A percentile compares a stretch with the other conserved stretches of the same genome.
Conservation (phyloP, 2,797 vertebrate genomes). For the Paratrypauchen microcephalus region DNA sequence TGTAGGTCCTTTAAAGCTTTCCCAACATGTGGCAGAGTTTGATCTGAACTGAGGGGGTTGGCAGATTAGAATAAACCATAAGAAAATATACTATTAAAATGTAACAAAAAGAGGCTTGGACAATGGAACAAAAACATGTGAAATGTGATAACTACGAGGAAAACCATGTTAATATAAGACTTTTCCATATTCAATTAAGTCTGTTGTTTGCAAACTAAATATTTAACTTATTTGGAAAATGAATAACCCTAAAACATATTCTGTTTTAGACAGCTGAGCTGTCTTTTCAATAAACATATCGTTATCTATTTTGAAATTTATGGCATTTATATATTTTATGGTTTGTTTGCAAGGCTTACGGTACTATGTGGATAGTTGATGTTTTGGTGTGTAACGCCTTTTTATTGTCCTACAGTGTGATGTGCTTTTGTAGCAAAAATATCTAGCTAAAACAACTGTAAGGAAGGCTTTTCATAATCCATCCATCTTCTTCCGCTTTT, state of each 20-base stretch:
- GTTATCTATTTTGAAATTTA: too few relatives aligned
- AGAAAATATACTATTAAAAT: constrained; percentile 16
- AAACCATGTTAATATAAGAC: not conserved
- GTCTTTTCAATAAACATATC: too few relatives aligned
- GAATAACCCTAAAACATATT: not conserved
- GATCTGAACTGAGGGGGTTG: constrained; percentile 26
- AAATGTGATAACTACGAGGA: constrained; percentile 5
- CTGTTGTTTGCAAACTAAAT: constrained; percentile 5
- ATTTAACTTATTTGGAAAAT: not conserved
- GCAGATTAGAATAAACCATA: constrained; percentile 27
- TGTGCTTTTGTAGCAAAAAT: too few relatives aligned
- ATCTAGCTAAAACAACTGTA: too few relatives aligned
- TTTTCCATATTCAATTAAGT: not conserved
- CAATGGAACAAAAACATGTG: not conserved
- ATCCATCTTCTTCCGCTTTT: too few relatives aligned
- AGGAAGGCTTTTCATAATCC: too few relatives aligned
- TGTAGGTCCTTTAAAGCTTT: constrained; percentile 23
- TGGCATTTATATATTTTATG: too few relatives aligned
- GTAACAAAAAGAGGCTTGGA: not conserved
- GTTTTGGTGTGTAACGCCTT: too few relatives aligned
- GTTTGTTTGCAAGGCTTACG: too few relatives aligned
- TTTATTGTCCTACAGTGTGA: too few relatives aligned
- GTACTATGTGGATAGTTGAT: too few relatives aligned
- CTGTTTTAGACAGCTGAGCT: not conserved
- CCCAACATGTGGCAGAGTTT: constrained; percentile 30